A percentile compares a stretch with the other conserved stretches of the same genome.
phyloP scores from a whole-genome alignment of 2,113 vertebrate genomes.

The Python bivittatus region DNA sequence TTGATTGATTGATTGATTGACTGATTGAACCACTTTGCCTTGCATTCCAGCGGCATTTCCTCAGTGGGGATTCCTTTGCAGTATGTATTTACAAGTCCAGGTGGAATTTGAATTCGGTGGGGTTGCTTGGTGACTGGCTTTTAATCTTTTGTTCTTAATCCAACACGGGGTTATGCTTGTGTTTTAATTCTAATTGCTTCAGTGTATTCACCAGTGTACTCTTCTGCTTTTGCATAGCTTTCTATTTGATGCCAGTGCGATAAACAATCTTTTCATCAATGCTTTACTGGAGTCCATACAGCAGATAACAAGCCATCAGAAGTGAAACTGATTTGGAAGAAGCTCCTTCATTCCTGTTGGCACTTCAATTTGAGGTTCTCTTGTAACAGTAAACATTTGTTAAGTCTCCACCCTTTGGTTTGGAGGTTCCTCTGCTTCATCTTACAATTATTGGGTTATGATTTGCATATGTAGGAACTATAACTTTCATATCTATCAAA shows the following conservation, averaged over 20 bases:
- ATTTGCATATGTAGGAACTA: not conserved
- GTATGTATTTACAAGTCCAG: not conserved
- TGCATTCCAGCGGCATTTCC: not conserved
- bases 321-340: not conserved
- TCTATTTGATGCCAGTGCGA: not conserved
- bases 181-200: not conserved
- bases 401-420: not conserved
- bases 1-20: too few species aligned
- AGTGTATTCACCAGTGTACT: not conserved
- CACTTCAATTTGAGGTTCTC: not conserved
- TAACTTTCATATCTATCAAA: not conserved
- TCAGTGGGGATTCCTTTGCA: not conserved
- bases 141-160: not conserved
- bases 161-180: not conserved
- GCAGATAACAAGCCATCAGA: not conserved
- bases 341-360: not conserved
- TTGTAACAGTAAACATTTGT: not conserved
- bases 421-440: not conserved
- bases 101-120: not conserved
- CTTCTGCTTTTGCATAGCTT: not conserved
- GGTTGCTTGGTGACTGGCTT: not conserved
- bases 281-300: not conserved
- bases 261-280: not conserved
- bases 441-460: not conserved
- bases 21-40: too few species aligned